Evolutionary conservation across 2,797 vertebrate species (phyloP).

Genomic region (Lophotriccus pileatus): DNA sequence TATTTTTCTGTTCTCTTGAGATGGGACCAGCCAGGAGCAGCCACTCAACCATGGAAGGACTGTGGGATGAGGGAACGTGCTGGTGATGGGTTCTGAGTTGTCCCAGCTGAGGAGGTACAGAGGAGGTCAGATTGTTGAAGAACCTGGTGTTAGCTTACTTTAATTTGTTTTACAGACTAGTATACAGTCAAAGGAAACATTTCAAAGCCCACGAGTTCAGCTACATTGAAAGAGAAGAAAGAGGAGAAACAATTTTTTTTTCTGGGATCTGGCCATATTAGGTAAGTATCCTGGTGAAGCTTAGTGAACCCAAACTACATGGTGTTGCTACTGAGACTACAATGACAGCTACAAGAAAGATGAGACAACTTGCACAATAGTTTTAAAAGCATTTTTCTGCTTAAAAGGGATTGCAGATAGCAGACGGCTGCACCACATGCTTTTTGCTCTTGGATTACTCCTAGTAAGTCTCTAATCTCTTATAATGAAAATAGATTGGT

Average conservation of each 20-base stretch:
- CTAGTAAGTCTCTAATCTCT: neutral
- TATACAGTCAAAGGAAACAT: neutral
- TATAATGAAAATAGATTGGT: neutral
- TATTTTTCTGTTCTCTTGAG: neutral
- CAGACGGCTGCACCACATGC: neutral
- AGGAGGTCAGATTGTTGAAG: rapidly evolving
- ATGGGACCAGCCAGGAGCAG: neutral
- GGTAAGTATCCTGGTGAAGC: neutral
- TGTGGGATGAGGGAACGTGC: neutral
- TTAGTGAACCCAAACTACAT: neutral
- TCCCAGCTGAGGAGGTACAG: neutral
- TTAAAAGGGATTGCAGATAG: neutral
- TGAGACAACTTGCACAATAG: neutral
- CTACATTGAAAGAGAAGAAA: neutral
- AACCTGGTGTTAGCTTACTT: neutral
- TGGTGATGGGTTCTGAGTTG: neutral
- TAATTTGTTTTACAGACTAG: neutral
- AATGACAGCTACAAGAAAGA: neutral
- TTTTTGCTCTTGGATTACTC: neutral
- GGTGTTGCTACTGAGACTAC: neutral
- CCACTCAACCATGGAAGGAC: rapidly evolving
- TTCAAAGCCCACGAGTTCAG: neutral
- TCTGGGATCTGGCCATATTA: neutral
- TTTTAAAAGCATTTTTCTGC: neutral
- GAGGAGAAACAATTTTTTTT: neutral